Conservation (phyloP, 2,797 vertebrate species). For the Emys orbicularis region DNA sequence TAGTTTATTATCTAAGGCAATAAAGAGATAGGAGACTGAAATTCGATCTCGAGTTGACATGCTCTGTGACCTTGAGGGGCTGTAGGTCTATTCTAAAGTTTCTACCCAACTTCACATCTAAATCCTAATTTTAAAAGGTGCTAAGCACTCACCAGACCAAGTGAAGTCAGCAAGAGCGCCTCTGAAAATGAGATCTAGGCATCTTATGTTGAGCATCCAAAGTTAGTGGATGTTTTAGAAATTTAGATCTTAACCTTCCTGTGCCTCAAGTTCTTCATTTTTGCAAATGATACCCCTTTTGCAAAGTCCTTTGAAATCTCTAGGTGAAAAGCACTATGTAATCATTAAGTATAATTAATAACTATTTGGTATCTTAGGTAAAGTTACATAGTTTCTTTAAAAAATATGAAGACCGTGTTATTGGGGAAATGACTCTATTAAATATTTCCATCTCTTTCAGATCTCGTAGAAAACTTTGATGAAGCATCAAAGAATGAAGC, state of each 20-base stretch:
- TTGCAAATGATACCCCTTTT: neutral
- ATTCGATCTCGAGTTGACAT: rapidly evolving
- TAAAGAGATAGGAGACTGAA: rapidly evolving
- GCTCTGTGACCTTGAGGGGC: neutral
- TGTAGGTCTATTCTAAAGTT: neutral
- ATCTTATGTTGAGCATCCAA: neutral
- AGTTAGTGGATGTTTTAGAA: neutral
- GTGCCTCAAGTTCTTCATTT: neutral
- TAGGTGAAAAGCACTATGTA: neutral
- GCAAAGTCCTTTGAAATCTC: slow-evolving; percentile 10
- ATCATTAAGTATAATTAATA: neutral
- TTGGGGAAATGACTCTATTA: slow-evolving; percentile 34
- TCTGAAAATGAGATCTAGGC: neutral
- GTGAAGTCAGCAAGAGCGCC: neutral
- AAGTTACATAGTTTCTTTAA: neutral
- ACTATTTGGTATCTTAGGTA: neutral
- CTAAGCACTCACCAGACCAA: neutral
- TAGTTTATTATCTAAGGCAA: neutral
- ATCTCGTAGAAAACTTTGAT: slow-evolving; percentile 98
- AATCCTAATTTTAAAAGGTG: neutral
- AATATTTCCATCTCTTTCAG: slow-evolving; percentile 81
- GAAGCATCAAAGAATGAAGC: slow-evolving; percentile 97
- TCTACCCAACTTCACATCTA: neutral
- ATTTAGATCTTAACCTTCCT: neutral
- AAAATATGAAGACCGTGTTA: neutral